Evolutionary conservation across 2,888 invertebrate species (phyloP).

Genomic region (Labia minor): DNA sequence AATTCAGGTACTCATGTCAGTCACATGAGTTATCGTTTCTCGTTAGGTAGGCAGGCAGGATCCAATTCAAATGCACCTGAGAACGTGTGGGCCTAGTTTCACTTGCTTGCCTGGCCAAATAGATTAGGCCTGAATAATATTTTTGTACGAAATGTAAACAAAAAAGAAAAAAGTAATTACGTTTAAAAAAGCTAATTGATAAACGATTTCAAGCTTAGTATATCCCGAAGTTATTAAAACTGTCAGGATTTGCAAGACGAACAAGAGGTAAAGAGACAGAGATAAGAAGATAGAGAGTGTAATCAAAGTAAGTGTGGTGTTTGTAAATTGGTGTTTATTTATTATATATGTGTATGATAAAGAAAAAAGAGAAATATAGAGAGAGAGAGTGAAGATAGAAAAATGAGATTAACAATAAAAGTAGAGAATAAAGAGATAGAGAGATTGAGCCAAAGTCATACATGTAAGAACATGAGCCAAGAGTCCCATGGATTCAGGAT

Average conservation of each 20-base stretch:
- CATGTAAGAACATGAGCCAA: not conserved
- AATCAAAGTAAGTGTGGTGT: not conserved
- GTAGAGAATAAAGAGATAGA: not conserved
- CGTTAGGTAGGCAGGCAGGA: constrained; percentile 24
- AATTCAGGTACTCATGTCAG: not conserved
- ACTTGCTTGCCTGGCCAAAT: constrained; percentile 4
- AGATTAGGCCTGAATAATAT: not conserved
- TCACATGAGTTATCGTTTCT: not conserved
- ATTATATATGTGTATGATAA: too few species aligned
- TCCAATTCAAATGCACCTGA: constrained; percentile 25
- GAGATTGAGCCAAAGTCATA: not conserved
- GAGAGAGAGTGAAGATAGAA: constrained; percentile 16
- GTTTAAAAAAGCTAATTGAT: not conserved
- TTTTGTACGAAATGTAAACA: not conserved
- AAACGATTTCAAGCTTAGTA: too few species aligned
- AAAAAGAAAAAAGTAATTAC: not conserved
- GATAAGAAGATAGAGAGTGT: not conserved
- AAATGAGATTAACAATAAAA: constrained; percentile 9
- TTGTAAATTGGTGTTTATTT: too few species aligned
- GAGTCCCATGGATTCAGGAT: not conserved
- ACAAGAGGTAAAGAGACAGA: not conserved
- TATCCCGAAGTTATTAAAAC: not conserved
- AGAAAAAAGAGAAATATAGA: not conserved
- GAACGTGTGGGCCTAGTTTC: constrained; percentile 8
- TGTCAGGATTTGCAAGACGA: not conserved